Evolutionary conservation across 2,113 vertebrate genomes (phyloP).

Genomic region (Laterallus jamaicensis): DNA sequence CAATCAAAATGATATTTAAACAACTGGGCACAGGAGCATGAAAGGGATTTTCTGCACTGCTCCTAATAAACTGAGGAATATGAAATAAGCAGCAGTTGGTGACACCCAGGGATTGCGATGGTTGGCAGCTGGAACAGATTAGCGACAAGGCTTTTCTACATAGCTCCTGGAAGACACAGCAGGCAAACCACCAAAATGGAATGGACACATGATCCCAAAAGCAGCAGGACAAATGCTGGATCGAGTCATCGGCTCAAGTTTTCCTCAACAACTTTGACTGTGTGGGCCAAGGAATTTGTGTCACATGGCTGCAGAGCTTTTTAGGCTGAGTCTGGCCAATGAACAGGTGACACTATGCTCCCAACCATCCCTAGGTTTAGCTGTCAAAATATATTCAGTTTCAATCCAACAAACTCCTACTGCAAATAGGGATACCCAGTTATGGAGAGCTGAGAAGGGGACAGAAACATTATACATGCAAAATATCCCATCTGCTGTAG

Average conservation of each 20-base stretch:
- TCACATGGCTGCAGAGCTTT: not conserved
- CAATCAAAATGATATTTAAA: not conserved
- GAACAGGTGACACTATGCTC: not conserved
- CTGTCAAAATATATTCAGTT: not conserved
- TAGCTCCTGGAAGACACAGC: not conserved
- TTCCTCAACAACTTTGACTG: not conserved
- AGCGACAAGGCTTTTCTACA: not conserved
- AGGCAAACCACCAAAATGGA: not conserved
- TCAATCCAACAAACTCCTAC: not conserved
- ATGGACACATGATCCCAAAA: not conserved
- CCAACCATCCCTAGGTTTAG: not conserved
- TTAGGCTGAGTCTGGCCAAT: not conserved
- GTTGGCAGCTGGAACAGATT: not conserved
- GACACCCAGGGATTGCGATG: not conserved
- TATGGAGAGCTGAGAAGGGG: not conserved
- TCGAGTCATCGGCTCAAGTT: not conserved
- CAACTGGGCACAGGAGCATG: not conserved
- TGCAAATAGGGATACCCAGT: not conserved
- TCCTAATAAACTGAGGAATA: not conserved
- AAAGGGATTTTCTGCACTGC: not conserved
- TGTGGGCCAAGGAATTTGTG: not conserved
- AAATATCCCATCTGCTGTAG: not conserved
- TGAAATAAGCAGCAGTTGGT: not conserved
- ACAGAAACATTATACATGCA: not conserved
- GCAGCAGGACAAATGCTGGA: not conserved